Evolutionary conservation across 2,797 vertebrate genomes (phyloP), one percentile per base, ranked within the genome.

Genomic region (Coreius guichenoti): DNA sequence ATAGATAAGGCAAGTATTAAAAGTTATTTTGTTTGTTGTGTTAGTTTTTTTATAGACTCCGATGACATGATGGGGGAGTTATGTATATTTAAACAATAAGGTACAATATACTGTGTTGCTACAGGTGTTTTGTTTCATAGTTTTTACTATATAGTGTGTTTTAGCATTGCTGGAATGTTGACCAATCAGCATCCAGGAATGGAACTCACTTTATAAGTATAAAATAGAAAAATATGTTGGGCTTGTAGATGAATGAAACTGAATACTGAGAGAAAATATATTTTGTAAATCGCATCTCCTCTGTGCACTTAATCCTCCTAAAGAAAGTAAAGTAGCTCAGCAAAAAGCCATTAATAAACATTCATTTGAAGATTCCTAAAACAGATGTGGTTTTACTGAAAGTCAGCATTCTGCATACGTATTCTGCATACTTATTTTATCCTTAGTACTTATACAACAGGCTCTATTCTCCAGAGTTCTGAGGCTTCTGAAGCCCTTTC

Each of bases 401-500:
- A 67, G 61, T 74, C 45, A 80, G 68, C 47, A 54, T 87, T 72
- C 47, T 72, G 45, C n/a, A 72, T 69, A 69, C 16, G n/a, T 74
- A 23, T 67, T 56, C 47, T 68, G 33, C 80, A 86, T 83, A 68
- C 47, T 83, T 81, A 72, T 79, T 67, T 73, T 68, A 78, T 83
- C 33, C 51, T 81, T 31, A 13, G 69, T 63, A 39, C 29, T 67
- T 83, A 47, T 36, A 47, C 43, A 67, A 51, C 29, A 5, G 58
- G 43, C 23, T 83, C 58, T 31, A 29, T 23, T 58, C 29, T 83
- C 88, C 89, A 85, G 67, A 73, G 88, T 75, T 88, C 80, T 81
- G 85, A 70, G 90, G 89, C 88, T 90, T 92, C 91, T 74, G 86
- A 92, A 90, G 90, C 90, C 91, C 79, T 76, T 85, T 93, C 89